Conservation (phyloP, 2,797 vertebrate genomes). For the Micropoecilia bifurca region DNA sequence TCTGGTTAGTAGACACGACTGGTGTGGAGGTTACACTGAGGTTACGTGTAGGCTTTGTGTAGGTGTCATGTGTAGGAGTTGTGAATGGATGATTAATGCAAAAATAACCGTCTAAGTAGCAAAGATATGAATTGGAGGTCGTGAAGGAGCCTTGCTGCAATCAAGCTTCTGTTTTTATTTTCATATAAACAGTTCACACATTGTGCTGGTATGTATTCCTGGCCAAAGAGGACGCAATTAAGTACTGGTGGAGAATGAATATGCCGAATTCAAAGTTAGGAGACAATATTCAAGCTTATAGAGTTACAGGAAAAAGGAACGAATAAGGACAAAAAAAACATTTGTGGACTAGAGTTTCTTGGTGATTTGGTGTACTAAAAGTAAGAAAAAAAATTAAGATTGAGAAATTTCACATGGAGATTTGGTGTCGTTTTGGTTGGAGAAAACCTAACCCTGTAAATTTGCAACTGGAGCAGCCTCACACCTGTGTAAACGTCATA, state of each 20-base stretch:
- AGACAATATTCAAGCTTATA: conserved; percentile 44
- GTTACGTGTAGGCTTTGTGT: conserved; percentile 72
- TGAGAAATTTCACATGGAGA: conserved; percentile 30
- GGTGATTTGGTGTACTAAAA: conserved; percentile 29
- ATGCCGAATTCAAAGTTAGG: conserved; percentile 55
- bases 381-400: conserved; percentile 13
- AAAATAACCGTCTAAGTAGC: conserved; percentile 26
- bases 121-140: conserved; percentile 19
- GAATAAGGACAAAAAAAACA: conserved; percentile 27
- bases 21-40: conserved; percentile 60
- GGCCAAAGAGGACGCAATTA: conserved; percentile 36
- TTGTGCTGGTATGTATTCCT: conserved; percentile 44
- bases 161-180: conserved; percentile 19
- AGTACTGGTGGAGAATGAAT: conserved; percentile 46
- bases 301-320: conserved; percentile 56
- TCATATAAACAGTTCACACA: conserved; percentile 1
- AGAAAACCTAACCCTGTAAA: conserved; percentile 47
- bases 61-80: conserved; percentile 60
- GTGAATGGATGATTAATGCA: conserved; percentile 65
- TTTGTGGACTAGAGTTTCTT: conserved; percentile 39
- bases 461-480: conserved; percentile 33
- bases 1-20: conserved; percentile 59
- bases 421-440: conserved; percentile 34
- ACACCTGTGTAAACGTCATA: conserved; percentile 53
- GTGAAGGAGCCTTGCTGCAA: conserved; percentile 19